Evolutionary conservation across 2,797 vertebrate genomes (phyloP), one percentile per base, ranked within the genome.

Genomic region (Enteromius trimaculatus): DNA sequence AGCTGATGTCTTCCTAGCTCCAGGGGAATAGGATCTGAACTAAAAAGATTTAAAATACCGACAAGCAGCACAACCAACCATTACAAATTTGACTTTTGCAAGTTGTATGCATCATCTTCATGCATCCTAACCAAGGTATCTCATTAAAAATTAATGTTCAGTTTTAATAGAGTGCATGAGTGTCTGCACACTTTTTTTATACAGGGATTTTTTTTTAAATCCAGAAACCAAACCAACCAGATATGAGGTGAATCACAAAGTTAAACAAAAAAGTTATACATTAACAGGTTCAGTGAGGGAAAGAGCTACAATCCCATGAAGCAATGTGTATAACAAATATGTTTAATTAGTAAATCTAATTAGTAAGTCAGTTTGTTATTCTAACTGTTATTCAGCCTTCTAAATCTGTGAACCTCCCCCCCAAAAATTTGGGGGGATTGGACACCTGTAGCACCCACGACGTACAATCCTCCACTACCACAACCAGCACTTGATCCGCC

Each of bases 11-110:
- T 79, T n/a, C 60, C 7, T 53, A 68, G 47, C 77, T 79, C 47
- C 31, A 37, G 47, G 62, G 13, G 29, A 79, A 37, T 34, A 14
- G 47, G 44, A 71, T 47, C 11, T 49, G 3, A 47, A 29, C 23
- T 70, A 44, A 42, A 47, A 53, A 79, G 11, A 66, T 79, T 51
- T 79, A 51, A 65, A 65, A 68, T 39, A 66, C 64, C 21, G 34
- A 68, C 31, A 39, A 68, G 9, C 39, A 39, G 65, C n/a, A n/a
- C 10, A 68, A 68, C 19, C 34, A 68, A 42, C 19, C 0, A 60
- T 23, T 11, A 60, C 2, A 42, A 42, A 42, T 23, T 19, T 65
- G 6, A 31, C 62, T 34, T 65, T 65, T 65, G 6, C 29, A 65
- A 8, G n/a, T 58, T 23, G 55, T 23, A 65, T 65, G 29, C 29